phyloP scores from a whole-genome alignment of 2,113 vertebrate species.

The Corythaeola cristata region DNA sequence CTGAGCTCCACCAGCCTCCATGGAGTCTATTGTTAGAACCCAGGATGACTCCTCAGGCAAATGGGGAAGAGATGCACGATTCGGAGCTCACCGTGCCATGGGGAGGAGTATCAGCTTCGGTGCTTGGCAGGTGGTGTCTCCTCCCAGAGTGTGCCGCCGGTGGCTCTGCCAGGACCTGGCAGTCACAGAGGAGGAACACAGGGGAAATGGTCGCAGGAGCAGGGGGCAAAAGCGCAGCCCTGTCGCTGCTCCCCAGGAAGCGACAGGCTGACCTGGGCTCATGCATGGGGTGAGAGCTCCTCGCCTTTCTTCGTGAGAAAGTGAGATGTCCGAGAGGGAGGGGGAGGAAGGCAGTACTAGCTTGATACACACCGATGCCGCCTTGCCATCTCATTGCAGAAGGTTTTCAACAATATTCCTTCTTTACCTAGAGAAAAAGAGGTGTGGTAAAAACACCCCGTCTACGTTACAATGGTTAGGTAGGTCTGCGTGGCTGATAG shows the following conservation, averaged over 20 bases:
- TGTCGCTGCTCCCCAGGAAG: rapidly evolving
- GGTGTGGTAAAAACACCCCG: background rate
- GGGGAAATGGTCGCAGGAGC: background rate
- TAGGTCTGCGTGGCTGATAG: background rate
- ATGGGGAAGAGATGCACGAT: background rate
- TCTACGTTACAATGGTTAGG: rapidly evolving
- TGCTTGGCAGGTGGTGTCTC: background rate
- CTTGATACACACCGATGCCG: background rate
- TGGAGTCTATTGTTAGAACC: constrained; percentile 19
- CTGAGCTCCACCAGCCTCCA: constrained; percentile 20
- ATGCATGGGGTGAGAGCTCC: background rate
- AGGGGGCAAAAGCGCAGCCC: background rate
- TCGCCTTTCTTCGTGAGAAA: background rate
- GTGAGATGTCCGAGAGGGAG: background rate
- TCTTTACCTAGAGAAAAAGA: background rate
- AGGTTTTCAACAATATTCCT: background rate
- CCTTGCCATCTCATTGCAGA: background rate
- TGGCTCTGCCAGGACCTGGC: background rate
- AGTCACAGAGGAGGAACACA: background rate
- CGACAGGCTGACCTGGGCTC: background rate
- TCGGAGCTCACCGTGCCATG: background rate
- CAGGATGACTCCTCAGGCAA: constrained; percentile 4
- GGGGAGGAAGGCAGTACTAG: background rate
- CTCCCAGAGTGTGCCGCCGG: background rate
- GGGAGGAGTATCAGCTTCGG: background rate